These are phyloP conservation scores for Iphiclides podalirius DNA, from an alignment of 2,888 invertebrate species.

Conservation along the genomic window DNA sequence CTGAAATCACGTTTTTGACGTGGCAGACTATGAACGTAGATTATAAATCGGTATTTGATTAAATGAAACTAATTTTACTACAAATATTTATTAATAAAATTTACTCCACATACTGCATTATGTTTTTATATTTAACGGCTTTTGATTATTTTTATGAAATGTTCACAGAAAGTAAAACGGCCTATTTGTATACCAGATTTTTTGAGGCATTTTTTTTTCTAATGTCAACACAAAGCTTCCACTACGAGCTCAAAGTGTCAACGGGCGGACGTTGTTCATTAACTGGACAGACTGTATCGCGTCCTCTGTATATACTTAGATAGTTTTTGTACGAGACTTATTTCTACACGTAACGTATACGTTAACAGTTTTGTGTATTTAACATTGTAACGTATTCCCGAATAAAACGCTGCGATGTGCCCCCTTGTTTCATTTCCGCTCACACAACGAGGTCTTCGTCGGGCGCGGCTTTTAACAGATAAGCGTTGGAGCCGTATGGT, in stretches of 20 bases:
- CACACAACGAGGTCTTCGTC: constrained; percentile 52
- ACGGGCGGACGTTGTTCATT: not conserved
- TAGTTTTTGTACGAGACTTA: constrained; percentile 51
- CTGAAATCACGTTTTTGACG: constrained; percentile 8
- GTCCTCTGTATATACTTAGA: constrained; percentile 51
- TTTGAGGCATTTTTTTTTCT: not conserved
- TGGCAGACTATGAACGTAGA: constrained; percentile 1
- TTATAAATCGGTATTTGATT: constrained; percentile 1
- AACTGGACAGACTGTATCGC: constrained; percentile 13
- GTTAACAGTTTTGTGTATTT: constrained; percentile 45
- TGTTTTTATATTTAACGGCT: not conserved
- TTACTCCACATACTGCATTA: not conserved
- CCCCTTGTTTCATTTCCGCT: constrained; percentile 20
- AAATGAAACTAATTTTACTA: not conserved
- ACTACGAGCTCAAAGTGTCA: constrained; percentile 49
- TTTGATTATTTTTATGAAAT: not conserved
- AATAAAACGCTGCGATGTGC: constrained; percentile 36
- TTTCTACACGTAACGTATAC: constrained; percentile 14
- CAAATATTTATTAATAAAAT: not conserved
- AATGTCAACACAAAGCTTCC: constrained; percentile 46
- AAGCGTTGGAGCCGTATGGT: constrained; percentile 47
- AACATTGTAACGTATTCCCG: constrained; percentile 48
- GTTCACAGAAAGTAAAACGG: not conserved
- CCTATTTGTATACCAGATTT: not conserved
- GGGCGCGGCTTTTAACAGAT: constrained; percentile 48